Percentiles rank a stretch among this genome's conserved stretches.
Evolutionary conservation across 2,113 vertebrate genomes (phyloP).

Genomic region (Gambusia holbrooki): DNA sequence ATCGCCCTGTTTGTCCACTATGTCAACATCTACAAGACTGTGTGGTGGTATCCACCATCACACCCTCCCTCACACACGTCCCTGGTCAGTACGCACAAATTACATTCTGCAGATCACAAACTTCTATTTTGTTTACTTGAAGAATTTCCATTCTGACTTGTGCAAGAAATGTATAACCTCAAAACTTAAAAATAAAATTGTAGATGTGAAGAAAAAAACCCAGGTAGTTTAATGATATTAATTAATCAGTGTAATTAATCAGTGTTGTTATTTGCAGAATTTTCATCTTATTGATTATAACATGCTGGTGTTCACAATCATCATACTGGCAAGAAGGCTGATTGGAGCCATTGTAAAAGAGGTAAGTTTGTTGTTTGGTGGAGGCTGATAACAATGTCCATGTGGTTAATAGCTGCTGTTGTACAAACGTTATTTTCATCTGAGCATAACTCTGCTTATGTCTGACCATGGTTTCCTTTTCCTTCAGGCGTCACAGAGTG

Average conservation of each 20-base stretch:
- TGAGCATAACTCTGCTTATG: too few relatives aligned
- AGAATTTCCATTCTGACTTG: too few relatives aligned
- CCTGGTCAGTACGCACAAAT: conserved; percentile 82
- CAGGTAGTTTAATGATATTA: neutral
- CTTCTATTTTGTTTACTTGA: too few relatives aligned
- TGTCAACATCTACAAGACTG: conserved; percentile 99
- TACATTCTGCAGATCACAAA: too few relatives aligned
- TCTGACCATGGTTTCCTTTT: neutral
- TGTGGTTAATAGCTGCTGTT: neutral
- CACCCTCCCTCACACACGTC: conserved; percentile 96
- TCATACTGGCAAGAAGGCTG: conserved; percentile 92
- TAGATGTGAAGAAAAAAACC: neutral
- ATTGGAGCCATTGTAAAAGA: conserved; percentile 96
- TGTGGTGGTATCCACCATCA: conserved; percentile 98
- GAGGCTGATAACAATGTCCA: too few relatives aligned
- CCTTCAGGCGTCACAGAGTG: conserved; percentile 91
- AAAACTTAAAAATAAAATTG: too few relatives aligned
- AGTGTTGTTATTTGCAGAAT: conserved; percentile 82
- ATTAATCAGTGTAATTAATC: conserved; percentile 1
- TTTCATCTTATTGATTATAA: conserved; percentile 99
- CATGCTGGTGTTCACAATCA: conserved; percentile 93
- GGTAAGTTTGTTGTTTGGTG: conserved; percentile 75
- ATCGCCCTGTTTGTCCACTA: conserved; percentile 97
- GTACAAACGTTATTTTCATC: too few relatives aligned
- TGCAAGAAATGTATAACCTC: too few relatives aligned